Percentiles rank a stretch among this genome's conserved stretches.
These are phyloP conservation scores for Tragulus kanchil DNA, from an alignment of 2,113 vertebrate genomes.

Conservation along the genomic window DNA sequence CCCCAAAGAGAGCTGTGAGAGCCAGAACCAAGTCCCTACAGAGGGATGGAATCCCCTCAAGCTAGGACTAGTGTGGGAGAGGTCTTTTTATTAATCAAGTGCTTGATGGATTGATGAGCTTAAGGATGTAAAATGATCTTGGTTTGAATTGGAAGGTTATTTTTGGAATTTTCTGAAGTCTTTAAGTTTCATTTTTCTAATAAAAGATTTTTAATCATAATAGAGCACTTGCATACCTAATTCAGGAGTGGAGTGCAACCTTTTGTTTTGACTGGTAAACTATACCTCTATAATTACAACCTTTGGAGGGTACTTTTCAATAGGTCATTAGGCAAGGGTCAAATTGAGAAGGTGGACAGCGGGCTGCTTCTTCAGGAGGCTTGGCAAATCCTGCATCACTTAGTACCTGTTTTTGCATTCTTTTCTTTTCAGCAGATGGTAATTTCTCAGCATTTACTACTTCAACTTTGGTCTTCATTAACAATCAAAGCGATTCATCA, in stretches of 20 bases:
- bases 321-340: neutral
- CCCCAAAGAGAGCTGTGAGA: neutral
- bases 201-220: neutral
- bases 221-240: neutral
- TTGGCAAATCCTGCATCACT: neutral
- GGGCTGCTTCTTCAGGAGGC: neutral
- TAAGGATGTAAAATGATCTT: neutral
- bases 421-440: neutral
- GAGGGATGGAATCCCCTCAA: no score
- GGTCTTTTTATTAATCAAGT: neutral
- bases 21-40: neutral
- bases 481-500: neutral
- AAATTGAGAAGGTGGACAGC: neutral
- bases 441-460: neutral
- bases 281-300: neutral
- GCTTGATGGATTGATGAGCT: no score
- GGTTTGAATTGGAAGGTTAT: neutral
- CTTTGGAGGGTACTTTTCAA: neutral
- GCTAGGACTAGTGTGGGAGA: neutral
- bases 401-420: no score
- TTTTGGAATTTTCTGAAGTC: slow-evolving; percentile 27
- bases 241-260: neutral
- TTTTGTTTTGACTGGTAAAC: neutral
- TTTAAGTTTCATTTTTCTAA: neutral
- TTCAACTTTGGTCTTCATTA: slow-evolving; percentile 35